phyloP scores from a whole-genome alignment of 2,113 vertebrate species.

The Oriolus oriolus region DNA sequence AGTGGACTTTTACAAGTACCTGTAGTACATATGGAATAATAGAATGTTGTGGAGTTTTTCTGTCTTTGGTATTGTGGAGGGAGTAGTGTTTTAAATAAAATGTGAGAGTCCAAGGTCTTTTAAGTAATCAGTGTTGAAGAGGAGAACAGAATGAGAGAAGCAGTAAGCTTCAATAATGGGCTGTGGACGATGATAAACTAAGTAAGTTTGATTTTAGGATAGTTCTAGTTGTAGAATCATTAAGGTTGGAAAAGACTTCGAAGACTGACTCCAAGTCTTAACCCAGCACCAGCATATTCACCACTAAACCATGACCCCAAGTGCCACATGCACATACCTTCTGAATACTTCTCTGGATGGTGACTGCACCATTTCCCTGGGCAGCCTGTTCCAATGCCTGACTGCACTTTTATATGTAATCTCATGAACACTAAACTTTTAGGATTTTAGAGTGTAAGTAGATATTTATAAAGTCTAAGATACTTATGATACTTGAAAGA shows the following conservation, averaged over 20 bases:
- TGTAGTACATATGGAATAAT: neutral
- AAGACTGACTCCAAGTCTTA: neutral
- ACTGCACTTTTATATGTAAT: neutral
- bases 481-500: neutral
- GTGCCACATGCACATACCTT: neutral
- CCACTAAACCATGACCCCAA: neutral
- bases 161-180: neutral
- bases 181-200: neutral
- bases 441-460: neutral
- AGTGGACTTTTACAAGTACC: neutral
- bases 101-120: neutral
- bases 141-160: neutral
- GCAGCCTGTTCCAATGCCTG: neutral
- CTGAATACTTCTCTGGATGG: neutral
- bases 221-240: neutral
- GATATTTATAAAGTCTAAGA: neutral
- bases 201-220: neutral
- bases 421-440: rapidly evolving
- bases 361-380: neutral
- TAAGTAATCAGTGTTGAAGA: neutral
- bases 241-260: neutral
- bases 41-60: neutral
- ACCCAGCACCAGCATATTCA: neutral
- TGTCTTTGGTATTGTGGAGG: neutral
- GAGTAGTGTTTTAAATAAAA: neutral